A percentile compares a stretch with the other conserved stretches of the same genome.
Evolutionary conservation across 2,113 vertebrate species (phyloP).

Genomic region (Regulus satrapa): DNA sequence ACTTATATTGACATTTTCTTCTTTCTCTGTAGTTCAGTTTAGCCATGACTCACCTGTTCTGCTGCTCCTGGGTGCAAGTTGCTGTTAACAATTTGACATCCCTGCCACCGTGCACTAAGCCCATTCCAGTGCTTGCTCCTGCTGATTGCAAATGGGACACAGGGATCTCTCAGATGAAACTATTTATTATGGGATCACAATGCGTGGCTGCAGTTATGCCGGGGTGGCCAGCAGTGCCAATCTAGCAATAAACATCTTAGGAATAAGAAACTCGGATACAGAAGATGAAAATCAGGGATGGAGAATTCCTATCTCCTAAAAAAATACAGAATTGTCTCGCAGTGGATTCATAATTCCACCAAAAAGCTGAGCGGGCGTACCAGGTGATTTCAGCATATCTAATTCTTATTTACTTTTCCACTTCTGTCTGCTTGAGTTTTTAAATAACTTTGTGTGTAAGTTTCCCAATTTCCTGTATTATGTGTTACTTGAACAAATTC

Average conservation of each 20-base stretch:
- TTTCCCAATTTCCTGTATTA: background rate
- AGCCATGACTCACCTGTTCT: background rate
- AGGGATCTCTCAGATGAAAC: background rate
- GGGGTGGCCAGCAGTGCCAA: background rate
- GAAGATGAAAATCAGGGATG: background rate
- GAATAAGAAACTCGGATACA: background rate
- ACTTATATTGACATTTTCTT: background rate
- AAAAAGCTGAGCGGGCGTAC: background rate
- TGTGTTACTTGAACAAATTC: background rate
- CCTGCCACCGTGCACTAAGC: background rate
- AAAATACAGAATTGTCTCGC: background rate
- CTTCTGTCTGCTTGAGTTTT: background rate
- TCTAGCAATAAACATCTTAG: background rate
- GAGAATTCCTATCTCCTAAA: background rate
- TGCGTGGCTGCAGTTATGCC: background rate
- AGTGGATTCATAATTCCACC: background rate
- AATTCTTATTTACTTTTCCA: background rate
- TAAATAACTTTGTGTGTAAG: background rate
- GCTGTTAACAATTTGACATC: background rate
- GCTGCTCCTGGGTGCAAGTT: background rate
- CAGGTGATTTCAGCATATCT: background rate
- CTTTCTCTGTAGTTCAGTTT: background rate
- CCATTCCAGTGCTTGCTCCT: background rate
- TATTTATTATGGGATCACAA: background rate
- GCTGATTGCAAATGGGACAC: background rate